Conservation (phyloP, 2,888 invertebrate species). For the Pecten maximus region DNA sequence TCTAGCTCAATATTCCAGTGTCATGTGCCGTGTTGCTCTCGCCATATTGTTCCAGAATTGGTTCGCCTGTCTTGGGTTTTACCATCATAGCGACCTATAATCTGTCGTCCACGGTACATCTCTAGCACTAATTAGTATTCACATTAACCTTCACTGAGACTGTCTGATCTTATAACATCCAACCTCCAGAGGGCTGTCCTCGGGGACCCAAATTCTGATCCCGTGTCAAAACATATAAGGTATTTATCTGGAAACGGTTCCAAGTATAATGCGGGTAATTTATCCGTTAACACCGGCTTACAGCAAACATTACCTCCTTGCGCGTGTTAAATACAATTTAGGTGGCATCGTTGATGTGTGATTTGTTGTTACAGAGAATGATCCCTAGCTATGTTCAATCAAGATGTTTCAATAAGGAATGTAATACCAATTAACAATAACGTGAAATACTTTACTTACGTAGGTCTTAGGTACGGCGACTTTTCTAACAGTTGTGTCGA, state of each 20-base stretch:
- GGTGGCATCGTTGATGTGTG: too few species aligned
- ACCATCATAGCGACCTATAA: not conserved
- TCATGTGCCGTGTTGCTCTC: not conserved
- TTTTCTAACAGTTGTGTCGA: too few species aligned
- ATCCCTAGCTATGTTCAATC: too few species aligned
- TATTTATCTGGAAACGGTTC: not conserved
- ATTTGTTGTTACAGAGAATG: too few species aligned
- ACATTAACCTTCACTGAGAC: not conserved
- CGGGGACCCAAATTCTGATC: not conserved
- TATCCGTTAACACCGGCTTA: not conserved
- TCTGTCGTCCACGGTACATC: not conserved
- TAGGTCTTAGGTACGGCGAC: too few species aligned
- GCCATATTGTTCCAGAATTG: not conserved
- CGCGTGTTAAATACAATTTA: not conserved
- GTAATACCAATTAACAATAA: too few species aligned
- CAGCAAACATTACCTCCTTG: not conserved
- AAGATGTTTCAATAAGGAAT: too few species aligned
- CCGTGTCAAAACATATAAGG: not conserved
- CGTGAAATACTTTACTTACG: too few species aligned
- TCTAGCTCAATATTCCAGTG: not conserved
- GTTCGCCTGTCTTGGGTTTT: not conserved
- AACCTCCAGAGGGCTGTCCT: not conserved
- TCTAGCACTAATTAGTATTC: not conserved
- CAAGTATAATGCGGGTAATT: not conserved
- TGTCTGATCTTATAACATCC: slow-evolving; percentile 4